phyloP scores from a whole-genome alignment of 37 sponge, comb jelly and placozoan species.

The Theonella swinhoei region DNA sequence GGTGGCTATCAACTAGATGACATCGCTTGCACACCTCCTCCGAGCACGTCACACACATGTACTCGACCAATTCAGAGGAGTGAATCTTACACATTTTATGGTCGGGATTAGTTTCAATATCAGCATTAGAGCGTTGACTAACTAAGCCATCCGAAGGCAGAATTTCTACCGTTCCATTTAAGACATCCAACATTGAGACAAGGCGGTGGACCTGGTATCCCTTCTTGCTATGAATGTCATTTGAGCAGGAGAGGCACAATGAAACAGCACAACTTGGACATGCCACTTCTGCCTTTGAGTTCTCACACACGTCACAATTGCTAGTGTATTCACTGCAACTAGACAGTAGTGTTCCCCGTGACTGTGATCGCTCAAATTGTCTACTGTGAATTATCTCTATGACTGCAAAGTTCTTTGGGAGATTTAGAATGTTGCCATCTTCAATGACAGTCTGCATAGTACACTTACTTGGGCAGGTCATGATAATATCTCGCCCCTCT shows the following conservation, averaged over 20 bases:
- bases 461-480: constrained; percentile 37
- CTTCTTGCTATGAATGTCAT: constrained; percentile 25
- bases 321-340: neutral
- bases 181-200: neutral
- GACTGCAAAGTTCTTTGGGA: constrained; percentile 43
- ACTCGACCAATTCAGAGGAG: constrained; percentile 13
- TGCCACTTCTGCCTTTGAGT: neutral
- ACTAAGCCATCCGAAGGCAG: neutral
- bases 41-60: constrained; percentile 11
- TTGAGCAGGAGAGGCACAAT: constrained; percentile 19
- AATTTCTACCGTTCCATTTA: neutral
- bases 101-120: neutral
- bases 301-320: constrained; percentile 42
- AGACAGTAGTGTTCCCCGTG: neutral
- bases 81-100: neutral
- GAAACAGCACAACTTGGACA: constrained; percentile 43
- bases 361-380: neutral
- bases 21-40: constrained; percentile 16
- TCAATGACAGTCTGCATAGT: neutral
- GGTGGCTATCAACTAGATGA: constrained; percentile 8
- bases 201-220: constrained; percentile 26
- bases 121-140: constrained; percentile 2
- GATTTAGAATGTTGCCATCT: constrained; percentile 2
- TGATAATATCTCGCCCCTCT: neutral
- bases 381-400: constrained; percentile 16